Percentiles rank a stretch among this genome's conserved stretches.
phyloP scores from a whole-genome alignment of 2,888 invertebrate genomes.

The Campopleginae sp. region DNA sequence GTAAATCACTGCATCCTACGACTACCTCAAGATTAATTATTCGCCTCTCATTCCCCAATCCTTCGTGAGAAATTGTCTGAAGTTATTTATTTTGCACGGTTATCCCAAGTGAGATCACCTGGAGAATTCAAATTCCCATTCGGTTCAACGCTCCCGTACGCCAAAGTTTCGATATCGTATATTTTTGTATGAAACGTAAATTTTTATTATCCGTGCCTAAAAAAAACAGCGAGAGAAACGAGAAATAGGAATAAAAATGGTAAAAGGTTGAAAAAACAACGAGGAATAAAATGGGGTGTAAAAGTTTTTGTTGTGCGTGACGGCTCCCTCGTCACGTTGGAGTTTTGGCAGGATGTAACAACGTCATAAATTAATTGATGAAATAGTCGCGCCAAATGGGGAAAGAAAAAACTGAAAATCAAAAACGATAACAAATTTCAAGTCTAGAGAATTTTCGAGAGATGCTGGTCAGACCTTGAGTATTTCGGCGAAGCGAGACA shows the following conservation, averaged over 20 bases:
- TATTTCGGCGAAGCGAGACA: constrained; percentile 75
- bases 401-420: constrained; percentile 40
- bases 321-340: constrained; percentile 37
- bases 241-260: neutral
- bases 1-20: no score
- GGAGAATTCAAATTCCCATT: neutral
- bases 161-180: constrained; percentile 9
- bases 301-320: constrained; percentile 72
- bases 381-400: constrained; percentile 68
- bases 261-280: constrained; percentile 34
- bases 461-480: constrained; percentile 75
- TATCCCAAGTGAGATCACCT: neutral
- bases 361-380: constrained; percentile 70
- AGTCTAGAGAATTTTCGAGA: constrained; percentile 75
- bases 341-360: constrained; percentile 70
- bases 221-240: constrained; percentile 21
- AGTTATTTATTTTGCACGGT: neutral
- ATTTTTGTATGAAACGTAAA: constrained; percentile 27
- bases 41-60: neutral
- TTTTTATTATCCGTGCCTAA: constrained; percentile 58
- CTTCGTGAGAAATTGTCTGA: neutral
- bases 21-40: neutral
- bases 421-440: constrained; percentile 39
- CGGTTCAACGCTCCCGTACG: constrained; percentile 12
- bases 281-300: constrained; percentile 25